Evolutionary conservation across 2,888 invertebrate genomes (phyloP), one percentile per base, ranked within the genome.

Genomic region (Nudaria mundana): DNA sequence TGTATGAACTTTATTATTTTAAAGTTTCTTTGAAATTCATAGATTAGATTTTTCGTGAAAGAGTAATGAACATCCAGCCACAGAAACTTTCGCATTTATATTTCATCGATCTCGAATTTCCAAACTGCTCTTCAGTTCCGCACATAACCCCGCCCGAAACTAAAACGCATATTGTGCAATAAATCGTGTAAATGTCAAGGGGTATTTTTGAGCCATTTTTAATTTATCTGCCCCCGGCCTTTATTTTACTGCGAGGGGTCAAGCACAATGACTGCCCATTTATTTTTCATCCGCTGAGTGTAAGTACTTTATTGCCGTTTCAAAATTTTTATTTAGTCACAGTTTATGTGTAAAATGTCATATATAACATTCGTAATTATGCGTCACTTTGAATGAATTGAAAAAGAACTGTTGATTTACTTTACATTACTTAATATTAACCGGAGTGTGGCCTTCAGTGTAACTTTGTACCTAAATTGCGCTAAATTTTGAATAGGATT

Each of bases 151-250:
- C 48, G 48, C 46, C 48, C 43, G 40, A 66, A 66, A 71, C 58
- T 61, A 45, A 40, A 50, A 65, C 68, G 52, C 71, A 74, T 72
- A 75, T 73, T 75, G 70, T 63, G 62, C 56, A 50, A 64, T 53
- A 62, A 55, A 56, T 52, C 43, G 48, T 35, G 12, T n/a, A 41
- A 40, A 64, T 70, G 75, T 80, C 81, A 82, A 81, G 82, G 83
- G 86, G 81, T 79, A 83, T 84, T 86, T 84, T 84, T 79, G 83
- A 84, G 57, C 69, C 77, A 84, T 85, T 88, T 88, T 88, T 88
- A 88, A 88, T 88, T 87, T 87, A 88, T 86, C 77, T 85, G 84
- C 79, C 86, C 85, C 73, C 71, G 52, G 73, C 81, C 76, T 82
- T 87, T 86, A 86, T 85, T 86, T 87, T 81, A 61, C 72, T 63